Evolutionary conservation across 2,888 invertebrate species (phyloP), one percentile per base, ranked within the genome.

Genomic region (Argyresthia goedartella): DNA sequence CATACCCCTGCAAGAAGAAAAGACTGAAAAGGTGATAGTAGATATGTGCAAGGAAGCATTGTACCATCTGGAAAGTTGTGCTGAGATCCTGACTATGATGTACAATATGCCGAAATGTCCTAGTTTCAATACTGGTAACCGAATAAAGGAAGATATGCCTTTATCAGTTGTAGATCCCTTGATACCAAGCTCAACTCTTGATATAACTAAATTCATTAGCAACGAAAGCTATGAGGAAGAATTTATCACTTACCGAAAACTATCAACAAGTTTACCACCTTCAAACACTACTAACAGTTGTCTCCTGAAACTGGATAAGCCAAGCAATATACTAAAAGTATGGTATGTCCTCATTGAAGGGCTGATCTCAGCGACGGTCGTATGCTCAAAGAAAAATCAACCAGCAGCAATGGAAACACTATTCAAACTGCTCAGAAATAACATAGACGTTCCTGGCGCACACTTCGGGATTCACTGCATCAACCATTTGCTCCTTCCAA

Each of bases 31-130:
- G 57, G 76, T 85, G 1, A 82, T 84, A 2, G 86, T 90, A 51
- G 87, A 91, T 75, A 81, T 93, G 82, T 90, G 91, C 71, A 81
- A 92, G 67, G 94, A 95, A 67, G 95, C 96, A 0, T 79, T 98
- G 34, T 93, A 93, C 62, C 94, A 96, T 66, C 84, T 98, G 35
- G 91, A 95, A 68, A 94, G 92, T 61, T 97, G 96, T 71, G 94
- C 94, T 53, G 92, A 93, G 57, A 96, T 97, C 60, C 81, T 98
- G 52, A 92, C 94, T 3, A 94, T 95, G 78, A 96, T 97, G 96
- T 95, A 95, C 75, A 92, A 92, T 65, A 97, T 97, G 96, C 96
- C 97, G 0, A 95, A 95, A 63, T 96, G 96, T 71, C 97, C 97
- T 0, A 93, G 93, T 56, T 97, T 97, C 69, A 95, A 96, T 73